phyloP scores from a whole-genome alignment of 2,888 invertebrate genomes.

The Marronus borbonicus region DNA sequence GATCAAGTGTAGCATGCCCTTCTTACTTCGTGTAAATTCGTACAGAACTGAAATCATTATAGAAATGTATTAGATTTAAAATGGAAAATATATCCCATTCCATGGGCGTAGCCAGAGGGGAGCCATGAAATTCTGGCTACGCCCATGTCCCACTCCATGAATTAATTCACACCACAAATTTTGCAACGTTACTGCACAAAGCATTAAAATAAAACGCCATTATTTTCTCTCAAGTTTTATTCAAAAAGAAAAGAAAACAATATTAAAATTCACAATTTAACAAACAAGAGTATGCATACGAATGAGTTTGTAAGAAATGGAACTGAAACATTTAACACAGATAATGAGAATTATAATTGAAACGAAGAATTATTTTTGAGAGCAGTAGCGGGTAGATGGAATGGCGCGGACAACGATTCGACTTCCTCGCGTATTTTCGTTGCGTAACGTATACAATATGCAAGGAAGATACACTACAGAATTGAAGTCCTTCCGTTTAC shows the following conservation, averaged over 20 bases:
- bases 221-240: conserved; percentile 16
- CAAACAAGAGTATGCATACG: conserved; percentile 4
- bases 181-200: no score
- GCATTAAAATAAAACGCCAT: not conserved
- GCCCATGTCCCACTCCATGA: no score
- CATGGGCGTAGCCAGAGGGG: no score
- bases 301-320: not conserved
- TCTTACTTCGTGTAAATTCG: conserved; percentile 53
- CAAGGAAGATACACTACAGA: not conserved
- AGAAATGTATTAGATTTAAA: not conserved
- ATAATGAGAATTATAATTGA: not conserved
- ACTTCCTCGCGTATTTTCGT: no score
- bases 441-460: no score
- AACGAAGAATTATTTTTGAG: no score
- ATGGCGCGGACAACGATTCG: no score
- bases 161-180: no score
- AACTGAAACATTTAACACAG: not conserved
- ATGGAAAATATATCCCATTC: no score
- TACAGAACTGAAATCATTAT: conserved; percentile 51
- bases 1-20: conserved; percentile 55
- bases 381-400: no score
- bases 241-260: conserved; percentile 23
- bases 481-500: no score
- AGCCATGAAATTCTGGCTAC: no score
- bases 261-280: conserved; percentile 24